Conservation (phyloP, 2,888 invertebrate species). For the Lepidochitona cinerea region DNA sequence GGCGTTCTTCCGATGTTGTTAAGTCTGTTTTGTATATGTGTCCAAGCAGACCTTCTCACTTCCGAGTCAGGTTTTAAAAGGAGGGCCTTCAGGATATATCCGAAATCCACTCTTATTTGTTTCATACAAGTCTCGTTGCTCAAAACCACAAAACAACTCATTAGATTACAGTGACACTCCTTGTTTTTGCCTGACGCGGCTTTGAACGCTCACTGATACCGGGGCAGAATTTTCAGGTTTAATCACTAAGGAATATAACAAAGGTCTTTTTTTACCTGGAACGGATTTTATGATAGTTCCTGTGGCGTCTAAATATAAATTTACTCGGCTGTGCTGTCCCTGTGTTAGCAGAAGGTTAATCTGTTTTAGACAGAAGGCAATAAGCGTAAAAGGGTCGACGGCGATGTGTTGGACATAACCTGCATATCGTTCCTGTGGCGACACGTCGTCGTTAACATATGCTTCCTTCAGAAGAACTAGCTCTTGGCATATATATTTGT, state of each 20-base stretch:
- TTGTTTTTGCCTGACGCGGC: not conserved
- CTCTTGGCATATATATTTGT: not conserved
- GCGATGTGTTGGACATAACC: not conserved
- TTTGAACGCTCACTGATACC: not conserved
- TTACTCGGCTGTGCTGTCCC: not conserved
- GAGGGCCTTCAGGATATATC: not conserved
- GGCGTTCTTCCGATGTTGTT: too few relatives aligned
- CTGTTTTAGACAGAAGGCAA: not conserved
- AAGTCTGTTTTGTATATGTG: too few relatives aligned
- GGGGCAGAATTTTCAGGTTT: not conserved
- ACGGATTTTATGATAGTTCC: not conserved
- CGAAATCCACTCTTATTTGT: not conserved
- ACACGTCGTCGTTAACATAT: not conserved
- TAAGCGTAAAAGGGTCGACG: not conserved
- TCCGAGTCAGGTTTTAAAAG: too few relatives aligned
- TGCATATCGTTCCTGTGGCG: not conserved
- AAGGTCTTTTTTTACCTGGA: not conserved
- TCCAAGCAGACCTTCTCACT: too few relatives aligned
- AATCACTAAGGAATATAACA: not conserved
- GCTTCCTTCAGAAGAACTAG: constrained; percentile 1
- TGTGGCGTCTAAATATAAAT: constrained; percentile 6
- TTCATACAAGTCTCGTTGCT: not conserved
- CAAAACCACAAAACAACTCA: not conserved
- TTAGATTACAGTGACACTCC: not conserved
- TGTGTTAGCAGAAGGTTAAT: not conserved